Base-by-base conservation (phyloP, 2,797 vertebrate species). In the Australoheros facetus region DNA sequence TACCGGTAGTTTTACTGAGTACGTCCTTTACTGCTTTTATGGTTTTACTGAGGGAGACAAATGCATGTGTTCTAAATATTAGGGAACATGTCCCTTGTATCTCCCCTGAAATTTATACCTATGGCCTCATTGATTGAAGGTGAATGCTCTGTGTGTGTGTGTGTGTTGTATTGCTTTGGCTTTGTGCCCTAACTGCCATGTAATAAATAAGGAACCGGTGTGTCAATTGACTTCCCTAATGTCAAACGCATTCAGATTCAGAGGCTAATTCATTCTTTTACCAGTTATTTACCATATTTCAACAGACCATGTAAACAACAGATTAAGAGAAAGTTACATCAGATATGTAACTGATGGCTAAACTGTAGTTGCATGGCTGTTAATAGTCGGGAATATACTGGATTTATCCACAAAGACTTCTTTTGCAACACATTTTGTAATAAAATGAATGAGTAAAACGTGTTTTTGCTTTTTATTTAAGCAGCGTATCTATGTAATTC, bases 161-260 rank as follows among this genome's bases (percentile, higher is more conserved):
- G 51, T 19, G 19, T 80, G 37, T 48, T 8, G 23, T 16, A 54
- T 56, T 73, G 56, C 66, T 73, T 75, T 86, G 78, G 73, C 78
- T 72, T 16, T 1, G 34, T 28, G 80, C 81, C 82, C 73, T 37
- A 91, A 91, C 91, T 76, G 91, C 71, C 87, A 70, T 80, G 56
- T 42, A 72, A 80, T 78, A 84, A 93, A 91, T 76, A 84, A 87
- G 81, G 90, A 92, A 91, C 78, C 55, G 69, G 4, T 4, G 58
- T 77, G 51, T 83, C 71, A 11, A 23, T 73, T 80, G 60, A 90
- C 88, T 91, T 91, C 91, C 85, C 32, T 66, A 70, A 70, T 73
- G 66, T 75, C 79, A 78, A 62, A 62, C 1, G 5, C 55, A 72
- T 73, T 83, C 82, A 81, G 76, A 78, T 72, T 23, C 39, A 75